Percentiles rank a stretch among this genome's conserved stretches.
Evolutionary conservation across 2,888 invertebrate genomes (phyloP).

Genomic region (Syrista parreyssii): DNA sequence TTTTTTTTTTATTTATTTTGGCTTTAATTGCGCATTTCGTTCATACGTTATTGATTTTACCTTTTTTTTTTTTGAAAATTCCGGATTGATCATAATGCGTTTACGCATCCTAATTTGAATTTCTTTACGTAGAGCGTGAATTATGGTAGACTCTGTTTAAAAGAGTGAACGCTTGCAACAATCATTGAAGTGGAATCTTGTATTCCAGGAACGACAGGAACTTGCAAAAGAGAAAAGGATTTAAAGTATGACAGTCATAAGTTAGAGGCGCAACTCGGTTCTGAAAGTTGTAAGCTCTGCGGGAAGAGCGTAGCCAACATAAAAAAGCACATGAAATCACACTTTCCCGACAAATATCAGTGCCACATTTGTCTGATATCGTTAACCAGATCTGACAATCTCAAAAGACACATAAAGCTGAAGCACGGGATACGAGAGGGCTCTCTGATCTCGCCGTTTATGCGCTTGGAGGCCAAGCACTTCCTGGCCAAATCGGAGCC

Average conservation of each 20-base stretch:
- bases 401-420: slow-evolving; percentile 68
- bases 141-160: slow-evolving; percentile 42
- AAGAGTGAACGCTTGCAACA: slow-evolving; percentile 23
- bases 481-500: slow-evolving; percentile 58
- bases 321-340: slow-evolving; percentile 66
- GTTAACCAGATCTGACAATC: slow-evolving; percentile 68
- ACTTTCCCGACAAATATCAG: slow-evolving; percentile 65
- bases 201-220: slow-evolving; percentile 64
- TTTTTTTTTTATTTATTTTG: slow-evolving; percentile 16
- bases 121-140: slow-evolving; percentile 51
- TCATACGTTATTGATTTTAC: background rate
- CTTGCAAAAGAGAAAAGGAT: slow-evolving; percentile 61
- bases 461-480: slow-evolving; percentile 56
- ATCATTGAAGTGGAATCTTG: slow-evolving; percentile 53
- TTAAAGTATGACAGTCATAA: slow-evolving; percentile 59
- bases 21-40: background rate
- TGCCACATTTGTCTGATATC: slow-evolving; percentile 67
- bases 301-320: slow-evolving; percentile 66
- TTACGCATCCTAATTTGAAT: background rate
- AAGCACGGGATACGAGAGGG: slow-evolving; percentile 65
- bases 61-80: background rate
- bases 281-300: slow-evolving; percentile 64
- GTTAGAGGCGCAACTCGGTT: slow-evolving; percentile 57
- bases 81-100: background rate
- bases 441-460: slow-evolving; percentile 55